These are phyloP conservation scores for Eolophus roseicapilla DNA, from an alignment of 2,113 vertebrate genomes.

Conservation along the genomic window DNA sequence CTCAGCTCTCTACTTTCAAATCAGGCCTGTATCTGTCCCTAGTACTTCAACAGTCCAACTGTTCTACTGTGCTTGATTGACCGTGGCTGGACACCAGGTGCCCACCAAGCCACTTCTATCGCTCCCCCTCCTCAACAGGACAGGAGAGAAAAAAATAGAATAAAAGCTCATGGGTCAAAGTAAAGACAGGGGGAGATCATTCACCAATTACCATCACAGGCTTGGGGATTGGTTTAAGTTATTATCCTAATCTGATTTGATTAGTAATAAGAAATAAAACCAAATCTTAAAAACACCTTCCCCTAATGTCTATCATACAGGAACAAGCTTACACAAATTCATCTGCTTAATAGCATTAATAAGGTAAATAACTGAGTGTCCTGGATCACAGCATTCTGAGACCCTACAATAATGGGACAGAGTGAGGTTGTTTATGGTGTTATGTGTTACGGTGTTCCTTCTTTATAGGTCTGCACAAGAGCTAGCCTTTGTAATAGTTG, in stretches of 20 bases:
- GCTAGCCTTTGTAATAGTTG: background rate
- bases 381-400: background rate
- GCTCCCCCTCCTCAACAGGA: background rate
- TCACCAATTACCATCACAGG: background rate
- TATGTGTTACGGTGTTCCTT: background rate
- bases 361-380: background rate
- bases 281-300: background rate
- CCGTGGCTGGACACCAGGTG: background rate
- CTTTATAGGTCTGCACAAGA: background rate
- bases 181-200: background rate
- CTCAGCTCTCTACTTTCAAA: background rate
- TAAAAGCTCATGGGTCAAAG: background rate
- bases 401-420: background rate
- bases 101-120: background rate
- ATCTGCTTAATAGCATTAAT: background rate
- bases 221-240: background rate
- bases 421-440: background rate
- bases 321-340: background rate
- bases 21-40: background rate
- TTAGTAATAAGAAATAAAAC: background rate
- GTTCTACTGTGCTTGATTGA: background rate
- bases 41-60: background rate
- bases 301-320: background rate
- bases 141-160: background rate
- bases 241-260: background rate